Conservation (phyloP, 2,888 invertebrate genomes). For the Rhogogaster chlorosoma region DNA sequence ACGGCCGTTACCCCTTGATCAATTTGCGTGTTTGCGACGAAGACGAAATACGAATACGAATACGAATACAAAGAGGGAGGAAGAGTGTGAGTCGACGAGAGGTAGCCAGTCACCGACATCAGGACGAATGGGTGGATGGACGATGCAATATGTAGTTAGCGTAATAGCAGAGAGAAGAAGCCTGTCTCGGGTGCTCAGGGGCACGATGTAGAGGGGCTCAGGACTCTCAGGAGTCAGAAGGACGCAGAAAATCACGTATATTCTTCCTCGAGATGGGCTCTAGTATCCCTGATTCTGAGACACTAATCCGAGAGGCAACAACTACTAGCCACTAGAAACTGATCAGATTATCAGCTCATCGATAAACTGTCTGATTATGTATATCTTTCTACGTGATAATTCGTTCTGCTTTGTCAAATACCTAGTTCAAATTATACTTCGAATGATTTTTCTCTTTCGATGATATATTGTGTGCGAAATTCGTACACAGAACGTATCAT, state of each 20-base stretch:
- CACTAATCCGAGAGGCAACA: background rate
- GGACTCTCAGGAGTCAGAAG: conserved; percentile 7
- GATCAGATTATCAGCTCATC: conserved; percentile 35
- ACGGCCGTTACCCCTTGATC: conserved; percentile 42
- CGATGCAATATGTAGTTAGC: conserved; percentile 50
- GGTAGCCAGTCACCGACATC: conserved; percentile 35
- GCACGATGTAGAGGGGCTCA: background rate
- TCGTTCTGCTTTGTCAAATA: background rate
- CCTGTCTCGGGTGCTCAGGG: conserved; percentile 21
- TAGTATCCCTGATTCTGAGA: background rate
- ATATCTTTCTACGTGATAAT: conserved; percentile 3
- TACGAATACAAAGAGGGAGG: conserved; percentile 4
- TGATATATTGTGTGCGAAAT: background rate
- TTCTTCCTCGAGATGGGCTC: background rate
- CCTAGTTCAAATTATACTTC: background rate
- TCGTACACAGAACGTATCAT: background rate
- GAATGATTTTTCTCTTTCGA: background rate
- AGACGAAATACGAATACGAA: conserved; percentile 32
- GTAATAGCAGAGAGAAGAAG: conserved; percentile 50
- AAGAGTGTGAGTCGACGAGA: conserved; percentile 7
- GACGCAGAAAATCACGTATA: background rate
- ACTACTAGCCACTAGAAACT: conserved; percentile 24
- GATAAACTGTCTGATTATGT: conserved; percentile 22
- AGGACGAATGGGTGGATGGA: conserved; percentile 28
- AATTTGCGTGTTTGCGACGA: conserved; percentile 47